Percentiles rank a stretch among this genome's conserved stretches.
These are phyloP conservation scores for Ophion ventricosus DNA, from an alignment of 2,888 invertebrate genomes.

Conservation along the genomic window DNA sequence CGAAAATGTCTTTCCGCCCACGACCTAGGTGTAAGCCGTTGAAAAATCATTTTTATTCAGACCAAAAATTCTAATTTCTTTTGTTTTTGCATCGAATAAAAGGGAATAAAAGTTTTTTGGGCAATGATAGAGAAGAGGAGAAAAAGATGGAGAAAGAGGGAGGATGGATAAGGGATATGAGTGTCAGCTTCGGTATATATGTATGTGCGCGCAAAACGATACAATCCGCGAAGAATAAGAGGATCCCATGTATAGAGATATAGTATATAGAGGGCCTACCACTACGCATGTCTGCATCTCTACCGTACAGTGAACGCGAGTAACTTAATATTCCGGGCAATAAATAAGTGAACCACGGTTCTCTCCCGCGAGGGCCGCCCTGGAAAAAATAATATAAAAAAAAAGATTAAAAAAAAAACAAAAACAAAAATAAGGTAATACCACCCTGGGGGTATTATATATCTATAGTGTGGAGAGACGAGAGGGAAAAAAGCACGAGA, in stretches of 20 bases:
- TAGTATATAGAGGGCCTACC: conserved; percentile 8
- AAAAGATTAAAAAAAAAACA: conserved; percentile 2
- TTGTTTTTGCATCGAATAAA: conserved; percentile 4
- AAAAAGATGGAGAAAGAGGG: conserved; percentile 24
- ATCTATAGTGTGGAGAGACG: conserved; percentile 12
- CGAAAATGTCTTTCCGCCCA: no score
- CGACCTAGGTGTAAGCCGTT: no score
- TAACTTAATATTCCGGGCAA: conserved; percentile 81
- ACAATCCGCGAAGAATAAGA: conserved; percentile 60
- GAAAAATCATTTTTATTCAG: not conserved
- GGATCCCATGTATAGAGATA: not conserved
- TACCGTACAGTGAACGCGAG: conserved; percentile 74
- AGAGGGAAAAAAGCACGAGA: conserved; percentile 27
- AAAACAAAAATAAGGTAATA: conserved; percentile 64
- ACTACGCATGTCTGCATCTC: conserved; percentile 28
- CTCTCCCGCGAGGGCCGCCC: conserved; percentile 76
- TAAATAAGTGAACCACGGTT: conserved; percentile 80
- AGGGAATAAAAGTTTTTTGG: conserved; percentile 22
- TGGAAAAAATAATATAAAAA: conserved; percentile 60
- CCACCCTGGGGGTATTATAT: conserved; percentile 72
- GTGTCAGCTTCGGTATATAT: conserved; percentile 23
- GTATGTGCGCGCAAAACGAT: conserved; percentile 52
- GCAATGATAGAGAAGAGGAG: conserved; percentile 39
- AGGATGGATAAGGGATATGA: conserved; percentile 25
- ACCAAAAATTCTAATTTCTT: not conserved